Evolutionary conservation across 2,888 invertebrate species (phyloP), one percentile per base, ranked within the genome.

Genomic region (Sminthurides aquaticus): DNA sequence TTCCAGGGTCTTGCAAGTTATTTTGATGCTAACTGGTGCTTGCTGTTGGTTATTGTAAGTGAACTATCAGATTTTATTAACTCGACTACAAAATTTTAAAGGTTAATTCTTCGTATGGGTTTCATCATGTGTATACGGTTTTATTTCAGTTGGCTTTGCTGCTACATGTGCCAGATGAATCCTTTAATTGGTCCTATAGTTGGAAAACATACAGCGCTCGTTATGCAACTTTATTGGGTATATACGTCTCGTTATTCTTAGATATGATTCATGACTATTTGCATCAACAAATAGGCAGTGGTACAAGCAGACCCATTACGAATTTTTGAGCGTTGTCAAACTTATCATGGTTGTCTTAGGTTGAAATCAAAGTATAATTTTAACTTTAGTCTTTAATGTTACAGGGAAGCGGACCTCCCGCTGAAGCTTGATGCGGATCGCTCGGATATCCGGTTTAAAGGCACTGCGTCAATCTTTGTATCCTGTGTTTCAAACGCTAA

Each of bases 131-230:
- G n/a, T n/a, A n/a, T n/a, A n/a, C n/a, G n/a, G n/a, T n/a, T n/a
- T n/a, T n/a, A n/a, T 80, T 81, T 57, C 80, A 90, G 89, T 80
- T 93, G 92, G 93, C 80, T 93, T 74, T 91, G 91, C 77, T 91
- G 91, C 74, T 93, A 92, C 78, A 87, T 93, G 87, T 87, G 90
- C 2, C 93, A 93, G 80, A 91, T 93, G 91, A 93, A 93, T 80
- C 93, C 93, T 0, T 81, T 93, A 62, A 87, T 93, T 71, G 93
- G 92, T 28, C 93, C 92, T 60, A 86, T 86, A 81, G 81, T 93
- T 3, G 81, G 82, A 74, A 84, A 84, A 73, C 82, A 84, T 52
- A 86, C 88, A 0, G 81, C 92, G 64, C 81, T 89, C 69, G 83
- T 91, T 78, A 88, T 92, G 79, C 85, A 88, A n/a, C 81, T 81